Conservation (phyloP, 1,140 invertebrate genomes). For the Berghia stephanieae region DNA sequence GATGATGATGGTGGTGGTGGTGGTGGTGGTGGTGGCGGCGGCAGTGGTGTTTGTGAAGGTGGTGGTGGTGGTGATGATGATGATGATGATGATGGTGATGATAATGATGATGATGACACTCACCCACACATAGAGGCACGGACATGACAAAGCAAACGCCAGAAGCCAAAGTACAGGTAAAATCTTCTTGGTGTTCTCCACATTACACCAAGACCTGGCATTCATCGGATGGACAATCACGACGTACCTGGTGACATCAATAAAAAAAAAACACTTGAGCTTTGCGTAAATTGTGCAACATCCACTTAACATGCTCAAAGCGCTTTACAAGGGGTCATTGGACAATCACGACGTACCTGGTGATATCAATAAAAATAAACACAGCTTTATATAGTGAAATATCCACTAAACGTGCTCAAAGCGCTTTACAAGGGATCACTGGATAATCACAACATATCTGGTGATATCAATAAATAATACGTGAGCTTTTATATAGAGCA, state of each 20-base stretch:
- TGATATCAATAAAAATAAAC: constrained; percentile 19
- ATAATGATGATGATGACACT: constrained; percentile 24
- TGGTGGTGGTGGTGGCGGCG: not conserved
- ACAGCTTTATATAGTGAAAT: not conserved
- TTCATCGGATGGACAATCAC: constrained; percentile 81
- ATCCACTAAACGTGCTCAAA: not conserved
- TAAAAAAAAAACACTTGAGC: too few species aligned
- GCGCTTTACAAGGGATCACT: not conserved
- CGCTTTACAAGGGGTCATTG: too few species aligned
- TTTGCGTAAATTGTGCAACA: too few species aligned
- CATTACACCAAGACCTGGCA: constrained; percentile 78
- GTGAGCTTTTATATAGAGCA: too few species aligned
- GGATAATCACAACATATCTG: constrained; percentile 14
- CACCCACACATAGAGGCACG: constrained; percentile 68
- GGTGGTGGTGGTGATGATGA: not conserved
- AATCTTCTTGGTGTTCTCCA: constrained; percentile 76
- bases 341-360: constrained; percentile 21
- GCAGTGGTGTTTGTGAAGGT: not conserved
- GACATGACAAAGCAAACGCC: constrained; percentile 63
- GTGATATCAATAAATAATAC: too few species aligned
- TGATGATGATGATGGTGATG: not conserved
- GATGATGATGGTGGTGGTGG: not conserved
- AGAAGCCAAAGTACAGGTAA: constrained; percentile 75
- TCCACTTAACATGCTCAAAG: too few species aligned
- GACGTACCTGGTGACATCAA: constrained; percentile 73